Evolutionary conservation across 2,797 vertebrate genomes (phyloP).

Genomic region (Scleropages formosus): DNA sequence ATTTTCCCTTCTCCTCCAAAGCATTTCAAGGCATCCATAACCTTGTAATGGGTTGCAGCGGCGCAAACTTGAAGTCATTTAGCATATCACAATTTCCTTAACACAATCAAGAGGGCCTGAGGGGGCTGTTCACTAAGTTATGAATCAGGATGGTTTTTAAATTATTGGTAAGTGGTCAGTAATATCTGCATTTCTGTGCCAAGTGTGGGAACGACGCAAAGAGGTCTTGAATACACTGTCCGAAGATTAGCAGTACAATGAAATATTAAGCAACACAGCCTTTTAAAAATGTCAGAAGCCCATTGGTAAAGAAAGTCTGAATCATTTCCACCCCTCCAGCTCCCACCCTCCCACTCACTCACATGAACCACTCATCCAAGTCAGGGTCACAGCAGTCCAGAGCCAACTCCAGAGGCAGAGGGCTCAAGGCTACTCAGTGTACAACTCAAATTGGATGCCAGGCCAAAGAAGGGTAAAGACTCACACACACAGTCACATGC

Average conservation of each 20-base stretch:
- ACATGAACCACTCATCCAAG: too few species aligned
- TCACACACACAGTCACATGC: too few species aligned
- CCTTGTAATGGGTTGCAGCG: conserved; percentile 81
- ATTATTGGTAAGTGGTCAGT: conserved; percentile 37
- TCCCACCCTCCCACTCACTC: too few species aligned
- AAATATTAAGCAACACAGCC: background rate
- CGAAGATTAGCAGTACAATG: conserved; percentile 8
- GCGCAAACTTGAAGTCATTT: conserved; percentile 82
- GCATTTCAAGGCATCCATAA: conserved; percentile 79
- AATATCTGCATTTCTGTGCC: conserved; percentile 39
- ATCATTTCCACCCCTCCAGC: too few species aligned
- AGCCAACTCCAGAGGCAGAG: too few species aligned
- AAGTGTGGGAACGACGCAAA: conserved; percentile 55
- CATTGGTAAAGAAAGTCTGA: background rate
- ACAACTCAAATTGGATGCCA: too few species aligned
- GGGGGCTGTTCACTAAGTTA: conserved; percentile 46
- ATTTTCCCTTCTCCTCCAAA: conserved; percentile 69
- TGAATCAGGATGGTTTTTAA: conserved; percentile 14
- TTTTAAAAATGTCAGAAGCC: background rate
- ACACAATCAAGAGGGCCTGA: conserved; percentile 47
- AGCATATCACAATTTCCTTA: conserved; percentile 66
- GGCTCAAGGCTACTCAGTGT: too few species aligned
- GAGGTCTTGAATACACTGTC: conserved; percentile 44
- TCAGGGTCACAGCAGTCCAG: too few species aligned
- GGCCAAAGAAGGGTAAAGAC: too few species aligned